Conservation (phyloP, 2,797 vertebrate species). For the Nannoperca obscura region DNA sequence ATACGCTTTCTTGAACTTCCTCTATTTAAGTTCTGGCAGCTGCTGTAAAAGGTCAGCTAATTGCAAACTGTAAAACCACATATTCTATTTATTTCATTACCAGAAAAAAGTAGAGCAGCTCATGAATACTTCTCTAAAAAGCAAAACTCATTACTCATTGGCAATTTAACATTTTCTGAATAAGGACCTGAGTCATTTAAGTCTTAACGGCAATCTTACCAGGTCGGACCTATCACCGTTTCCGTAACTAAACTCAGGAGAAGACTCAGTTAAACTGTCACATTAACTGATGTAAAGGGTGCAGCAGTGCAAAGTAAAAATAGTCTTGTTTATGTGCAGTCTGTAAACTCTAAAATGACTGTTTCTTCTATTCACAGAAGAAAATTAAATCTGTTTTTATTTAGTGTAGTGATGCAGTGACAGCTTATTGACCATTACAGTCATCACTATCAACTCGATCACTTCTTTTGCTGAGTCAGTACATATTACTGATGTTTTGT, state of each 20-base stretch:
- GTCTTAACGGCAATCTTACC: background rate
- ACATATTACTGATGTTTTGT: background rate
- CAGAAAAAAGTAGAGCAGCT: background rate
- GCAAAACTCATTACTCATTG: background rate
- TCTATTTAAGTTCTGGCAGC: conserved; percentile 3
- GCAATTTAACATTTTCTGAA: background rate
- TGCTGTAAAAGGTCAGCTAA: background rate
- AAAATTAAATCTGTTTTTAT: background rate
- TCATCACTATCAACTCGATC: background rate
- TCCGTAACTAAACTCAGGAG: background rate
- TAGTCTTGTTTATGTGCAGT: background rate
- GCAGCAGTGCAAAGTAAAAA: background rate
- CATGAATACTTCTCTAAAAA: background rate
- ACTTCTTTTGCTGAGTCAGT: background rate
- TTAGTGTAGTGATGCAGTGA: background rate
- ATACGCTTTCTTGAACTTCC: background rate
- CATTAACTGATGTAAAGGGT: background rate
- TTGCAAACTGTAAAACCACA: background rate
- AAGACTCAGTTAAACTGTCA: background rate
- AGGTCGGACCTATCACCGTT: background rate
- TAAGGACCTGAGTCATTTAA: background rate
- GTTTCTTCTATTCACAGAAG: background rate
- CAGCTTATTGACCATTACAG: background rate
- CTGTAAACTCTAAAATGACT: background rate
- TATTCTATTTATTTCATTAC: background rate